Base-by-base conservation (phyloP, 2,113 vertebrate genomes). In the Shinisaurus crocodilurus region DNA sequence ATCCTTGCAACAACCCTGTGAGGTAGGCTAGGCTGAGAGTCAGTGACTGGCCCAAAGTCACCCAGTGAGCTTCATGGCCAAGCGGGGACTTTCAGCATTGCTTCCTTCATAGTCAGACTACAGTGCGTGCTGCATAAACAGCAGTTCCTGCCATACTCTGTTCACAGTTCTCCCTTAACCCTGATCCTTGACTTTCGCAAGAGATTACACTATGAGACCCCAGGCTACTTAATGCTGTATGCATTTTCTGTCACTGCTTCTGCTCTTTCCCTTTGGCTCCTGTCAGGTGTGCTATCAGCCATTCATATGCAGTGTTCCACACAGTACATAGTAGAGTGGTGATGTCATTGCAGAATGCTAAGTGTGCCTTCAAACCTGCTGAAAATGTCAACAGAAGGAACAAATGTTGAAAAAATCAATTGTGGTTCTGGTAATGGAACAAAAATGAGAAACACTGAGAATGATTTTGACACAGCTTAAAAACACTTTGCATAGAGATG, bases 151-250 rank as follows among this genome's bases (percentile, higher is more conserved):
- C 48, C 45, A 32, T 70, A 34, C 15, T 75, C 48, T 86, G 48
- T 75, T 86, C 50, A 29, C 37, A 57, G 34, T 37, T 75, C 85
- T 86, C 13, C 37, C 85, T 75, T 54, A 57, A 37, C 70, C n/a
- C 70, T 75, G 48, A 37, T 57, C 50, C 85, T 86, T 86, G 48
- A 57, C 50, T 75, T 86, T 86, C 69, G 43, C 67, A 82, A 82
- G 48, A 89, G 50, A 89, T 72, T 82, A 45, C 67, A 54, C 76
- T 37, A 81, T 6, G 43, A 32, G n/a, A 81, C 48, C 29, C 50
- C 1, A 43, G 84, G 69, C 84, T 74, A 50, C 74, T 72, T 74
- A 86, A 86, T 82, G n/a, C 69, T 70, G 9, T 43, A 74, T 82
- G 25, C 54, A 43, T 70, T 54, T 82, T 32, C n/a, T 60, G 88